Base-by-base conservation (phyloP, 2,888 invertebrate genomes). In the Mythimna ferrago region DNA sequence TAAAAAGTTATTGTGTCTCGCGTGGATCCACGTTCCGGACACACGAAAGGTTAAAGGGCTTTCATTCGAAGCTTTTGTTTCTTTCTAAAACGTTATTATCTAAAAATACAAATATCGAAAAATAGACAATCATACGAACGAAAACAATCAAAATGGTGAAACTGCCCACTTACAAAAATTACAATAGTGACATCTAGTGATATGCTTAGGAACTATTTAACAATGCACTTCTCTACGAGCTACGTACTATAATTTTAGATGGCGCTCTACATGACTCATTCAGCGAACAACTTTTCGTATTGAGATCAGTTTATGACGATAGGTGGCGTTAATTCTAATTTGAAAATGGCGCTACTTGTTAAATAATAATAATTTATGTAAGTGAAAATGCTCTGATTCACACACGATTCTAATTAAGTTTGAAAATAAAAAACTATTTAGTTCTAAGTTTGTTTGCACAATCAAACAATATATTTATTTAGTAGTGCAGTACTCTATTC, bases 101-200 rank as follows among this genome's bases (percentile, higher is more conserved):
- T 48, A 16, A 16, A 48, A 16, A 48, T 48, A 11, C 10, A 3
- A 41, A 41, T 41, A 44, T 2, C 14, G 3, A 44, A 44, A 14
- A 41, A 38, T 9, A 41, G 10, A 10, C 9, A 41, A 41, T 41
- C 41, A 2, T 41, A 41, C 9, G 41, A 9, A 41, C 10, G 10
- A 41, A 10, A 41, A 41, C 0, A 44, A 11, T 44, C 10, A 11
- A 44, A 44, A 44, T 44, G 3, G 11, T 44, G 11, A 44, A 11
- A 11, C 9, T 41, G 14, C 44, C 9, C 14, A 14, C 48, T 44
- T 14, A 14, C 2, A 14, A 57, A 44, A 53, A 9, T 21, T 0
- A 54, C 1, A 16, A 2, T 21, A 16, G 32, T 35, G 78, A n/a
- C 82, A 72, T 82, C 80, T 80, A 0, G 62, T 38, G 21, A 16